These are phyloP conservation scores for Lagocephalus sceleratus DNA, from an alignment of 2,797 vertebrate species.

Conservation along the genomic window DNA sequence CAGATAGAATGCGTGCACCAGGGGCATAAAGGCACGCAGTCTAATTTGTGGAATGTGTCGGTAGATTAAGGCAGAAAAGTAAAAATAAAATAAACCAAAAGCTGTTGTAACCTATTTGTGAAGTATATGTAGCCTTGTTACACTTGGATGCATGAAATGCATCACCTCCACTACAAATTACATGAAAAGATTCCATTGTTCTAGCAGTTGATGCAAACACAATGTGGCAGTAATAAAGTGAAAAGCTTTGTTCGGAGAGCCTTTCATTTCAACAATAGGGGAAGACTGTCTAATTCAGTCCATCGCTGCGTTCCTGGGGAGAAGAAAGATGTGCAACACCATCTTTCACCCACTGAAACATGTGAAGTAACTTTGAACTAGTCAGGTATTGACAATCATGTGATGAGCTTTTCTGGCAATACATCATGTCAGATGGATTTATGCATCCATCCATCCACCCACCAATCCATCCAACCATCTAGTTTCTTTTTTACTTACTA, in stretches of 20 bases:
- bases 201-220: conserved; percentile 37
- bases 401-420: conserved; percentile 36
- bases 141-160: conserved; percentile 43
- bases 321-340: conserved; percentile 12
- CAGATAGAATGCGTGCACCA: conserved; percentile 8
- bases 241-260: conserved; percentile 53
- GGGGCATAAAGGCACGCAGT: neutral
- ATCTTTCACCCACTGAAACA: conserved; percentile 44
- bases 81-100: conserved; percentile 25
- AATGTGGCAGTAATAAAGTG: conserved; percentile 62
- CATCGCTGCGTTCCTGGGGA: conserved; percentile 21
- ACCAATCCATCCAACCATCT: no score
- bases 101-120: conserved; percentile 60
- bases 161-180: conserved; percentile 25
- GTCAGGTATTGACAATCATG: conserved; percentile 58
- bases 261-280: conserved; percentile 67
- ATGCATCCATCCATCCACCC: no score
- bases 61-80: conserved; percentile 24
- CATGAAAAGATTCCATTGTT: conserved; percentile 59
- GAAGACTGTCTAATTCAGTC: conserved; percentile 60
- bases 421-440: no score
- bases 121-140: conserved; percentile 70
- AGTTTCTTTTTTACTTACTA: no score
- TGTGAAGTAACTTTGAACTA: conserved; percentile 58
- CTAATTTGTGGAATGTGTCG: conserved; percentile 11